Evolutionary conservation across 2,888 invertebrate genomes (phyloP).

Genomic region (Tenthredo livida): DNA sequence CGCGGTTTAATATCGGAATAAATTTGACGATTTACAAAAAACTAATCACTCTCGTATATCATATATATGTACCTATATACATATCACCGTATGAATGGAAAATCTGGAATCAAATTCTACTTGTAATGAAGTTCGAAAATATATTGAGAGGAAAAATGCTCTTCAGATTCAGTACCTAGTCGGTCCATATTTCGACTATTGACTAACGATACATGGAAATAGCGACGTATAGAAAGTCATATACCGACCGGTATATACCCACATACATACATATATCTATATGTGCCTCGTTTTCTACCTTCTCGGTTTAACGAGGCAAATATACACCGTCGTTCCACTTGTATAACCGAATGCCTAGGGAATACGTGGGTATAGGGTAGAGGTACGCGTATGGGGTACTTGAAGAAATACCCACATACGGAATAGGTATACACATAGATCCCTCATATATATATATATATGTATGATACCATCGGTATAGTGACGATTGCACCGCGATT

Average conservation of each 20-base stretch:
- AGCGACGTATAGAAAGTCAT: not conserved
- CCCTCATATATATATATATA: not conserved
- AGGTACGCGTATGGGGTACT: not conserved
- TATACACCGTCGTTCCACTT: slow-evolving; percentile 21
- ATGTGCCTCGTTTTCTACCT: not conserved
- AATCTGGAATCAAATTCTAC: not conserved
- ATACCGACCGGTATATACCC: not conserved
- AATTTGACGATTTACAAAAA: not conserved
- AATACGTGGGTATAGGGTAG: not conserved
- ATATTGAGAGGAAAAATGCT: not conserved
- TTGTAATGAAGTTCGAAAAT: not conserved
- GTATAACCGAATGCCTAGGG: not conserved
- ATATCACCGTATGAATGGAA: not conserved
- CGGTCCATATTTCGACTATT: slow-evolving; percentile 2
- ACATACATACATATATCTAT: no score
- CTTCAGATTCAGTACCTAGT: not conserved
- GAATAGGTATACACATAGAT: not conserved
- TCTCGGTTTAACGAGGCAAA: slow-evolving; percentile 32
- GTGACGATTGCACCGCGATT: slow-evolving; percentile 17
- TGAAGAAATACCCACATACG: not conserved
- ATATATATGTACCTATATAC: no score
- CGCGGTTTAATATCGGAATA: not conserved
- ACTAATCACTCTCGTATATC: not conserved
- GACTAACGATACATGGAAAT: not conserved
- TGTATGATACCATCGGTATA: not conserved